These are phyloP conservation scores for Macaca mulatta DNA, from an alignment of 2,113 vertebrate genomes.

Conservation along the genomic window DNA sequence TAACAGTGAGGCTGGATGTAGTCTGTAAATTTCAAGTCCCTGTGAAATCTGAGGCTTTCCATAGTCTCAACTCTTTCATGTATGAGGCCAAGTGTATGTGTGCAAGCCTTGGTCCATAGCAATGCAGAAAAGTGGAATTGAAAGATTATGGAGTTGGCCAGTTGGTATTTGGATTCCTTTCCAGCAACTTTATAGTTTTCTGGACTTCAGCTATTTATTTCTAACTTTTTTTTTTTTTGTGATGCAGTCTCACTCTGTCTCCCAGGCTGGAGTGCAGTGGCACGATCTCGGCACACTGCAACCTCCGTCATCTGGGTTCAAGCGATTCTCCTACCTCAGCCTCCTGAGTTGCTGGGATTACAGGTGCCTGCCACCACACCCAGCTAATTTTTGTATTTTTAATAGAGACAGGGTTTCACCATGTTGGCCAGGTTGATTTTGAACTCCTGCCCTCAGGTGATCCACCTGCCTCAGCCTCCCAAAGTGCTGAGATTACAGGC, in stretches of 20 bases:
- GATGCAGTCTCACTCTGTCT: too few species aligned
- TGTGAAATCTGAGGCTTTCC: not conserved
- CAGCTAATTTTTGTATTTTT: too few species aligned
- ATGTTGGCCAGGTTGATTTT: too few species aligned
- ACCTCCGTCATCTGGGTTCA: too few species aligned
- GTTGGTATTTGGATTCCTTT: not conserved
- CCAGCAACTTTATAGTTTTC: not conserved
- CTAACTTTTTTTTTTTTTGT: not conserved
- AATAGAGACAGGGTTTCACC: too few species aligned
- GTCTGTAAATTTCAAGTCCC: not conserved
- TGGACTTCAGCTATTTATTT: not conserved
- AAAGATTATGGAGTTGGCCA: not conserved
- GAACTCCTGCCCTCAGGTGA: too few species aligned
- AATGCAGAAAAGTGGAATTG: not conserved
- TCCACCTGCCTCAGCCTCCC: too few species aligned
- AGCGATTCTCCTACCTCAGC: too few species aligned
- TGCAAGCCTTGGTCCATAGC: fast-evolving
- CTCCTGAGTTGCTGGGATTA: too few species aligned
- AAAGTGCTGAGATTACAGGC: too few species aligned
- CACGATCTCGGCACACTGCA: fast-evolving
- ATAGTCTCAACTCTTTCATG: fast-evolving
- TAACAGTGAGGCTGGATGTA: not conserved
- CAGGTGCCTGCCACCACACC: too few species aligned
- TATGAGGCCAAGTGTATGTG: fast-evolving
- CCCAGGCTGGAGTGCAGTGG: too few species aligned